phyloP scores from a whole-genome alignment of 2,888 invertebrate genomes.

The Athalia rosae region DNA sequence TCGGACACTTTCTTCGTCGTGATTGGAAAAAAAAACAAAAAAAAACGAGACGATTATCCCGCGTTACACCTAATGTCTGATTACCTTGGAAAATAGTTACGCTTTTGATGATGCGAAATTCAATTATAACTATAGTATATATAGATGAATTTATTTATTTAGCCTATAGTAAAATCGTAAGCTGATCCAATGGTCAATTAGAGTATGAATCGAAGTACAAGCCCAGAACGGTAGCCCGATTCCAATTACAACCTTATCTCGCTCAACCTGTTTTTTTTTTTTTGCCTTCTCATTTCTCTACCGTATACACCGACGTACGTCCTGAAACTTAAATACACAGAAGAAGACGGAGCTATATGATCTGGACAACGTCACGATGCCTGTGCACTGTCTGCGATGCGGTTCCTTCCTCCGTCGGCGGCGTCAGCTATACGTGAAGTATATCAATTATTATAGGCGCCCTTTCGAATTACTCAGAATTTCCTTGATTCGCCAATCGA shows the following conservation, averaged over 20 bases:
- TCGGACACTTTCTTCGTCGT: neutral
- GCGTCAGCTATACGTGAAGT: neutral
- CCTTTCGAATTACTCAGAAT: no score
- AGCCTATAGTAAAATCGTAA: no score
- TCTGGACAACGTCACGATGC: slow-evolving; percentile 62
- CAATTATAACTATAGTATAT: no score
- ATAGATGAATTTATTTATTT: no score
- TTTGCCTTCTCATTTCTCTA: slow-evolving; percentile 48
- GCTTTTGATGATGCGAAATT: no score
- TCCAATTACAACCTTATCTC: slow-evolving; percentile 56
- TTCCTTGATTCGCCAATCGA: neutral
- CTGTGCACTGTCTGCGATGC: slow-evolving; percentile 45
- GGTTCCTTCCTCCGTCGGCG: slow-evolving; percentile 26
- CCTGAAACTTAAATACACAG: slow-evolving; percentile 60
- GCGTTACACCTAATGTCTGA: no score
- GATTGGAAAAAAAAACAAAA: no score
- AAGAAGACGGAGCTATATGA: slow-evolving; percentile 56
- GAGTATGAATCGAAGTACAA: slow-evolving; percentile 25
- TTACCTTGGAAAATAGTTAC: no score
- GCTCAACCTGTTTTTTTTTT: slow-evolving; percentile 51
- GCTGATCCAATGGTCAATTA: slow-evolving; percentile 11
- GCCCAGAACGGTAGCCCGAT: slow-evolving; percentile 32
- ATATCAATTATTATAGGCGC: no score
- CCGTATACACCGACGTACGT: slow-evolving; percentile 57
- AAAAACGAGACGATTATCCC: no score